Conservation (phyloP, 2,113 vertebrate genomes). For the Marcusenius ussheri region DNA sequence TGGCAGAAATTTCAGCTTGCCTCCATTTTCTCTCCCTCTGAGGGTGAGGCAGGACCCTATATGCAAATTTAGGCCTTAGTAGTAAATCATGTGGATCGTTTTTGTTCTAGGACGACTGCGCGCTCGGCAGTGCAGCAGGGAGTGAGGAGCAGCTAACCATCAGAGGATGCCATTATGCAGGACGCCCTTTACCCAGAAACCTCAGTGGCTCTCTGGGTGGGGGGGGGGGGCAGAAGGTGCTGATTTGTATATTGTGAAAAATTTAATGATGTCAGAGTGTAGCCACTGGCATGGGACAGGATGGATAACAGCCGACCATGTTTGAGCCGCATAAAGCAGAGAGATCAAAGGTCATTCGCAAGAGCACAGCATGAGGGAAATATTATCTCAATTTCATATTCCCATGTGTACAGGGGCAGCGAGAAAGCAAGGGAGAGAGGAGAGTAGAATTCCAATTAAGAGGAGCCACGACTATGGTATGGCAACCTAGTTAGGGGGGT, state of each 20-base stretch:
- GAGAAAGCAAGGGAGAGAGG: background rate
- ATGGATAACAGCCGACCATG: background rate
- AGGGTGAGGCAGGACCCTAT: background rate
- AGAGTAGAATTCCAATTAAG: constrained; percentile 9
- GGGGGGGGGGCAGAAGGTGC: background rate
- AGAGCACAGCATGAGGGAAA: background rate
- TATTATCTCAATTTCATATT: background rate
- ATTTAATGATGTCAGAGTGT: background rate
- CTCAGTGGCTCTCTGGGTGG: background rate
- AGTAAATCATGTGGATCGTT: background rate
- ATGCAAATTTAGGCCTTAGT: background rate
- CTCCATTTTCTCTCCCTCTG: background rate
- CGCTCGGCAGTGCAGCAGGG: background rate
- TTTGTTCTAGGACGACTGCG: background rate
- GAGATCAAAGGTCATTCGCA: background rate
- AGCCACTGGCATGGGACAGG: background rate
- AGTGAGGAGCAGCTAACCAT: background rate
- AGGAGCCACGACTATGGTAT: background rate
- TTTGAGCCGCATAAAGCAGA: background rate
- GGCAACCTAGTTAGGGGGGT: constrained; percentile 42
- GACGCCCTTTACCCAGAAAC: background rate
- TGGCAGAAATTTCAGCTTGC: background rate
- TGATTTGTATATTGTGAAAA: constrained; percentile 2
- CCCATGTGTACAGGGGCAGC: background rate
- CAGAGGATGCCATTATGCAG: background rate